A percentile compares a stretch with the other conserved stretches of the same genome.
Evolutionary conservation across 2,797 vertebrate genomes (phyloP).

Genomic region (Onychomys torridus): DNA sequence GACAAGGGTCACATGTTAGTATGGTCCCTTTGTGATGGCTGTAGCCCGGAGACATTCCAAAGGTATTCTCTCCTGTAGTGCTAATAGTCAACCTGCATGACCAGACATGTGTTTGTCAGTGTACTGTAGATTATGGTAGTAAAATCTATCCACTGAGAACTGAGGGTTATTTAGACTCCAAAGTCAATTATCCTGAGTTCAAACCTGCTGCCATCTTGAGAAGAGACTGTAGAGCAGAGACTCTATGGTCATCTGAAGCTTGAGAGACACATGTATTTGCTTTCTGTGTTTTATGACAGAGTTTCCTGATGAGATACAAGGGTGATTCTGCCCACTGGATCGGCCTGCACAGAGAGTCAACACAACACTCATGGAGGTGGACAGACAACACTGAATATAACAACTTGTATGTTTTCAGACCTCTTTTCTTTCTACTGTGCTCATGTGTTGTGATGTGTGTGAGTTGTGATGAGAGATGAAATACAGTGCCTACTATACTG

Average conservation of each 20-base stretch:
- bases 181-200: neutral
- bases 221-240: neutral
- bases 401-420: neutral
- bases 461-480: neutral
- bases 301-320: conserved; percentile 21
- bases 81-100: neutral
- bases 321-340: neutral
- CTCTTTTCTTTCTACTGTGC: neutral
- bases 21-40: neutral
- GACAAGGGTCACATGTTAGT: no score
- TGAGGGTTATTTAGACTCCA: neutral
- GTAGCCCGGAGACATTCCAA: neutral
- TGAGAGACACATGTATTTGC: neutral
- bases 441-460: neutral
- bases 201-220: neutral
- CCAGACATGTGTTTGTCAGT: neutral
- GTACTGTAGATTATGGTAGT: neutral
- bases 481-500: neutral
- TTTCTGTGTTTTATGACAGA: conserved; percentile 42
- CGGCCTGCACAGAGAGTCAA: conserved; percentile 33
- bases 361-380: neutral
- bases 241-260: neutral
- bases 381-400: neutral
- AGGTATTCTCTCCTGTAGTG: neutral
- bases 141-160: neutral